Conservation (phyloP, 2,888 invertebrate species). For the Apodemia duryi region DNA sequence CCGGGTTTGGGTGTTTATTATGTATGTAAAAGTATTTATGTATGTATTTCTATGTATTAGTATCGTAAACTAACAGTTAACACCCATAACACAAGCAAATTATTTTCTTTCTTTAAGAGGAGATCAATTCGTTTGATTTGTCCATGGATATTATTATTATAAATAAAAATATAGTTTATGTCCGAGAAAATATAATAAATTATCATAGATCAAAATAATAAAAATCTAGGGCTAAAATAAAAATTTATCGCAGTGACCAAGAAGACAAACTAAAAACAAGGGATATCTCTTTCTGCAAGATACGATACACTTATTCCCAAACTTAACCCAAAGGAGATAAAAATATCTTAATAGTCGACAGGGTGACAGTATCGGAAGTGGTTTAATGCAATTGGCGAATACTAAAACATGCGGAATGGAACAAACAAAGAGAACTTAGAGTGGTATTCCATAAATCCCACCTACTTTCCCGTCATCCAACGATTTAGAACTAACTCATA, state of each 20-base stretch:
- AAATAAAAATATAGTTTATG: too few species aligned
- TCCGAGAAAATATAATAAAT: too few species aligned
- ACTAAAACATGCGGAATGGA: conserved; percentile 32
- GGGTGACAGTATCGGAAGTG: conserved; percentile 17
- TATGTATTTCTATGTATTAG: too few species aligned
- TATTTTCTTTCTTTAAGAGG: too few species aligned
- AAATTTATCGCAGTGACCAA: not conserved
- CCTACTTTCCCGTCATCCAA: conserved; percentile 65
- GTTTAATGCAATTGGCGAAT: conserved; percentile 24
- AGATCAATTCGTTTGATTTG: too few species aligned
- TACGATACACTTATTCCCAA: not conserved
- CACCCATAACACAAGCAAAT: too few species aligned
- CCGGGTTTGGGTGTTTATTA: too few species aligned
- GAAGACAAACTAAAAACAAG: too few species aligned
- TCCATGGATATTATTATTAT: too few species aligned
- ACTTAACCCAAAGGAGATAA: not conserved
- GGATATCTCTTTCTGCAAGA: not conserved
- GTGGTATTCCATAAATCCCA: conserved; percentile 63
- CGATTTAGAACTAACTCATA: conserved; percentile 72
- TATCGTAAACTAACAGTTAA: too few species aligned
- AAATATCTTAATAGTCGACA: conserved; percentile 6
- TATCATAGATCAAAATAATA: too few species aligned
- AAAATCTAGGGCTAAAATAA: not conserved
- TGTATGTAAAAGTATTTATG: too few species aligned
- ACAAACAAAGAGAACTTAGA: conserved; percentile 58